Evolutionary conservation across 2,888 invertebrate genomes (phyloP), one percentile per base, ranked within the genome.

Genomic region (Sepioteuthis lessoniana): DNA sequence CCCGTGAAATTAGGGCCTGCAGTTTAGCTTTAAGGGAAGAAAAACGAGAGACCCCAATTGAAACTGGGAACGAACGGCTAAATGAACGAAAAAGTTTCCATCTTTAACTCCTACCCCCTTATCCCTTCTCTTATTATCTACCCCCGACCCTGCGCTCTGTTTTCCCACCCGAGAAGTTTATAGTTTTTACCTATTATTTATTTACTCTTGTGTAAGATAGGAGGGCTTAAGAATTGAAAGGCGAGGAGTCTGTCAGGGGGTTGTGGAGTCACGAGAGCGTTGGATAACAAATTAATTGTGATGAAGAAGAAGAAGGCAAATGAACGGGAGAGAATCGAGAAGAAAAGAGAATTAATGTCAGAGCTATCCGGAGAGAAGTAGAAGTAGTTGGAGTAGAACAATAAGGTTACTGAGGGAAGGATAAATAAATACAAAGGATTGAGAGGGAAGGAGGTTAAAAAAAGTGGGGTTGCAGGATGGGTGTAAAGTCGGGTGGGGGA

Each of bases 241-340:
- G n/a, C 76, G 8, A 7, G 76, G 76, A n/a, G 76, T n/a, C 76
- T 76, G 8, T 13, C n/a, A 76, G 76, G 31, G 13, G 31, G n/a
- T n/a, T n/a, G 10, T 7, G 8, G 76, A 76, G 76, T 19, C 76
- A 76, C 19, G 76, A 76, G 7, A 76, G 76, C 7, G n/a, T 76
- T 76, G 76, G 76, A n/a, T 76, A n/a, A 76, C 76, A n/a, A 76
- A 76, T 76, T 76, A 76, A 76, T 76, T 76, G 76, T n/a, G 31
- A 76, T 10, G n/a, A 10, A 76, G n/a, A n/a, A 31, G n/a, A 76
- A 47, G 47, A 47, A 47, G 16, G 16, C 47, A 47, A 60, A 13
- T 8, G 10, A 60, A 4, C 8, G 31, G 31, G 31, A 60, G 60
- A 60, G 5, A 60, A 60, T 28, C 28, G 31, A 31, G 10, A 60